Evolutionary conservation across 2,888 invertebrate species (phyloP), one percentile per base, ranked within the genome.

Genomic region (Tineola bisselliella): DNA sequence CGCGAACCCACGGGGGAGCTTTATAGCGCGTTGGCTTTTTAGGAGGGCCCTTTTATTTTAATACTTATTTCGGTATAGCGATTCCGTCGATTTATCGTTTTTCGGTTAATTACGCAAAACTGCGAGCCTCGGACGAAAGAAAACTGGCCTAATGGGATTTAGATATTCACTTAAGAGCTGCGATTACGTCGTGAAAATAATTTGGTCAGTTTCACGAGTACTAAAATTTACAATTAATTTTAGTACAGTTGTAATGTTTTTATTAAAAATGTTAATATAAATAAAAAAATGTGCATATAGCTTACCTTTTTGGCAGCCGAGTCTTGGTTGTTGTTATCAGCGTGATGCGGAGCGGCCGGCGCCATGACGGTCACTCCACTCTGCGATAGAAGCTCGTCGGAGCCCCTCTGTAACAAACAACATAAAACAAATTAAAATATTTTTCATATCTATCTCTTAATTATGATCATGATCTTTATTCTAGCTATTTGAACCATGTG

Each of bases 371-470:
- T 94, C 83, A 97, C 95, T 89, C 94, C 94, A 88, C 94, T 94
- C 90, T 96, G 95, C 88, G 96, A 95, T 87, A 97, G 91, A 88
- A 97, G 92, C 91, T 97, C 97, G 92, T 97, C 97, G 84, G 96
- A 96, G 89, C 97, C 97, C 90, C 97, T 94, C 97, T 97, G 93
- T 61, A 76, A 79, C 74, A 74, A 79, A 64, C 68, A 63, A 62
- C 18, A 63, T 65, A 72, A 65, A 63, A 61, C 33, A 60, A 15
- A 43, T 61, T 61, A 56, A 59, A 2, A 25, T 18, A 48, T 8
- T 44, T 44, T 48, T n/a, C n/a, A 15, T 62, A 62, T 57, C 54
- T 11, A 13, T 52, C n/a, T 17, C 48, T 38, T 38, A 10, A 38
- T 31, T 31, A 31, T 5, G 31, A 31, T 10, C 31, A 5, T 31